Evolutionary conservation across 2,888 invertebrate species (phyloP).

Genomic region (Drosophila percnosoma): DNA sequence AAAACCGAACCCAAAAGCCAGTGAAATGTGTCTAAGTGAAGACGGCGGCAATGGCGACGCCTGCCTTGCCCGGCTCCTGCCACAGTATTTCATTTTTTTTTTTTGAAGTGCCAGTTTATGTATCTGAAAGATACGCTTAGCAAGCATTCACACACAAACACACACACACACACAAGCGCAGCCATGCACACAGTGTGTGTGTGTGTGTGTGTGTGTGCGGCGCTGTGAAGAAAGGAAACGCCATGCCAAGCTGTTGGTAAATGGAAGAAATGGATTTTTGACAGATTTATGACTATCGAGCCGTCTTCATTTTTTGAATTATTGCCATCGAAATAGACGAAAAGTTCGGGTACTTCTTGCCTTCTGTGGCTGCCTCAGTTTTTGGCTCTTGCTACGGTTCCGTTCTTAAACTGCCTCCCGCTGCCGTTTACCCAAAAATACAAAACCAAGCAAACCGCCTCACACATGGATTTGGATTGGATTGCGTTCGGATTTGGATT

Average conservation of each 20-base stretch:
- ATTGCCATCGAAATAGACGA: slow-evolving; percentile 85
- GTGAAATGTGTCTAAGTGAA: slow-evolving; percentile 64
- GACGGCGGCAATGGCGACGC: slow-evolving; percentile 64
- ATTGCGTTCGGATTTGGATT: slow-evolving; percentile 25
- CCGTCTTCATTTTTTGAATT: slow-evolving; percentile 85
- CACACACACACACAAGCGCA: slow-evolving; percentile 12
- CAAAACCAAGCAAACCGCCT: slow-evolving; percentile 17
- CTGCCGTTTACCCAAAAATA: slow-evolving; percentile 21
- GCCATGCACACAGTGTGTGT: slow-evolving; percentile 12
- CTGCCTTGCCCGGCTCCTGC: slow-evolving; percentile 49
- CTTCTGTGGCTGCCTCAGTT: not conserved
- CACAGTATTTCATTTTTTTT: slow-evolving; percentile 64
- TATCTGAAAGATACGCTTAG: slow-evolving; percentile 82
- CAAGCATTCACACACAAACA: slow-evolving; percentile 54
- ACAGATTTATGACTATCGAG: slow-evolving; percentile 85
- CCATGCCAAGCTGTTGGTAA: slow-evolving; percentile 76
- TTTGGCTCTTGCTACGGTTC: slow-evolving; percentile 27
- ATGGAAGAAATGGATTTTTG: slow-evolving; percentile 85
- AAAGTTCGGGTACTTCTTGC: slow-evolving; percentile 69
- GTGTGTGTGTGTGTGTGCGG: slow-evolving; percentile 4
- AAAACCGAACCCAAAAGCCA: slow-evolving; percentile 65
- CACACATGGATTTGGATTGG: slow-evolving; percentile 54
- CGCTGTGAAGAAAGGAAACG: slow-evolving; percentile 70
- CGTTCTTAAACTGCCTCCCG: slow-evolving; percentile 53
- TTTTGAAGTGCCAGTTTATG: slow-evolving; percentile 79